phyloP scores from a whole-genome alignment of 2,888 invertebrate genomes.

The Diaphora mendica region DNA sequence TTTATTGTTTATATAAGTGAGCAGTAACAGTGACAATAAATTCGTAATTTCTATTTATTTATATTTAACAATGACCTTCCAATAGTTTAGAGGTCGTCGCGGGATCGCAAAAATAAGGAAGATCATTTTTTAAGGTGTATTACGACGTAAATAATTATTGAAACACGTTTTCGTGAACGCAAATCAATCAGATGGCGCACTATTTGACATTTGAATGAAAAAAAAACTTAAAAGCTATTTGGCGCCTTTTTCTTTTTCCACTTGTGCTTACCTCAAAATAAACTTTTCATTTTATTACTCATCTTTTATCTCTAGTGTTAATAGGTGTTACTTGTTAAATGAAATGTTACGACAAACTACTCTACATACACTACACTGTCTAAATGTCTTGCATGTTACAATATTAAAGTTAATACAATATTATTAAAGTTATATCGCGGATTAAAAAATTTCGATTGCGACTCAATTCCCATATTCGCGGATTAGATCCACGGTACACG shows the following conservation, averaged over 20 bases:
- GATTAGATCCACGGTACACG: too few relatives aligned
- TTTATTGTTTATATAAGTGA: slow-evolving; percentile 49
- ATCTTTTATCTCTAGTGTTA: too few relatives aligned
- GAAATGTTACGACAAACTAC: background rate
- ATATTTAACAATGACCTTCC: slow-evolving; percentile 70
- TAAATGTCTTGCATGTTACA: too few relatives aligned
- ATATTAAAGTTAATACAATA: too few relatives aligned
- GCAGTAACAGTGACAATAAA: slow-evolving; percentile 50
- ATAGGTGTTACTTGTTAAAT: too few relatives aligned
- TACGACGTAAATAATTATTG: slow-evolving; percentile 14
- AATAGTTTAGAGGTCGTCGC: slow-evolving; percentile 68
- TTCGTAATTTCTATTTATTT: slow-evolving; percentile 60
- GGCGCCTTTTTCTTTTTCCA: slow-evolving; percentile 33
- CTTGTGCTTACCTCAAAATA: too few relatives aligned
- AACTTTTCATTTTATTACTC: too few relatives aligned
- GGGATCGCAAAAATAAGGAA: slow-evolving; percentile 38
- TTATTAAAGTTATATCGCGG: too few relatives aligned
- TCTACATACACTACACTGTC: background rate
- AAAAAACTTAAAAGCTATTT: slow-evolving; percentile 22
- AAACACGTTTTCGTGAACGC: background rate
- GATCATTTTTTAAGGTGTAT: slow-evolving; percentile 8
- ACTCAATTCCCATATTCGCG: too few relatives aligned
- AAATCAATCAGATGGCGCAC: background rate
- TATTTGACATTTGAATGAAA: slow-evolving; percentile 21
- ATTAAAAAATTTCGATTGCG: too few relatives aligned